Conservation (phyloP, 2,797 vertebrate species). For the Mormyrus hasselquistii region DNA sequence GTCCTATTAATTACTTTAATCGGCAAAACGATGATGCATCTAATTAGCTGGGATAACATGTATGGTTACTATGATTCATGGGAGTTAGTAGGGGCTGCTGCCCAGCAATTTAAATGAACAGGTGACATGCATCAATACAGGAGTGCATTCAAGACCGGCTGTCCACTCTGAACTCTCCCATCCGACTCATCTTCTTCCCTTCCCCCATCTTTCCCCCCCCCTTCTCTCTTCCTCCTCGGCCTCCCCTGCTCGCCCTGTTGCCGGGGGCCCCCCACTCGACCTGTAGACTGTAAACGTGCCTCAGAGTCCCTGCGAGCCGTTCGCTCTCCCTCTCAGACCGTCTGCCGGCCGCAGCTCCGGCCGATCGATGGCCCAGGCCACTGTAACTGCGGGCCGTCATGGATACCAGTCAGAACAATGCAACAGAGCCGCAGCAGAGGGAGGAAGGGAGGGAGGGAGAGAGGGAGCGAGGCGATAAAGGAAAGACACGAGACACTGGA, state of each 20-base stretch:
- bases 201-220: background rate
- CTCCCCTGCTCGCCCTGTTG: background rate
- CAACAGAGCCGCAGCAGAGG: background rate
- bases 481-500: background rate
- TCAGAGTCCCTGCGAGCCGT: background rate
- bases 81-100: background rate
- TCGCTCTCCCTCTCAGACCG: background rate
- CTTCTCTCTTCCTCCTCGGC: background rate
- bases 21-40: background rate
- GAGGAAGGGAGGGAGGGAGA: background rate
- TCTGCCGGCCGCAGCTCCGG: background rate
- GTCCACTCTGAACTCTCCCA: background rate
- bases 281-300: constrained; percentile 21
- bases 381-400: constrained; percentile 44
- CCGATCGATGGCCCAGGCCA: background rate
- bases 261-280: background rate
- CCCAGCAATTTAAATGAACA: background rate
- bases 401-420: constrained; percentile 38
- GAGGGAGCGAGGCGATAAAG: background rate
- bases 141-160: background rate
- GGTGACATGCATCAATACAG: background rate
- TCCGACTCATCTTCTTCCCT: background rate
- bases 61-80: background rate
- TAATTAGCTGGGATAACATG: background rate
- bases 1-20: background rate